Conservation (phyloP, 2,113 vertebrate species). For the Stegostoma tigrinum region DNA sequence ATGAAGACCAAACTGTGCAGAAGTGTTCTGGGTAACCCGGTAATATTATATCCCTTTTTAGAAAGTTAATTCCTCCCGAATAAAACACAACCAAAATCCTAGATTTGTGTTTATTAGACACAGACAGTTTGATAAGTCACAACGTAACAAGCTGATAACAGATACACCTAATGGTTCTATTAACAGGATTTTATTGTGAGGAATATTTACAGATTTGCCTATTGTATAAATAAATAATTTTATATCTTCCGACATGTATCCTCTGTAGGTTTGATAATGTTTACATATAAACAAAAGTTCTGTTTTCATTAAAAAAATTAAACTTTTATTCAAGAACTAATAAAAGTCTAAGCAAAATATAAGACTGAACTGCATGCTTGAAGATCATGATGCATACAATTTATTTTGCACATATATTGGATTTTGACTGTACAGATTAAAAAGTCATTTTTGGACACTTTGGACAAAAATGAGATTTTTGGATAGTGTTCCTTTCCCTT, state of each 20-base stretch:
- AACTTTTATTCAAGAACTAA: constrained; percentile 17
- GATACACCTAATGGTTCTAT: neutral
- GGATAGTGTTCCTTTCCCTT: neutral
- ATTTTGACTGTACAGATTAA: neutral
- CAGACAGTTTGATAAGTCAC: constrained; percentile 12
- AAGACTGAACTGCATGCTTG: neutral
- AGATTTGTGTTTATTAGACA: constrained; percentile 30
- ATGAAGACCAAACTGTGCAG: neutral
- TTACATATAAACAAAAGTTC: constrained; percentile 3
- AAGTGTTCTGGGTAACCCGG: neutral
- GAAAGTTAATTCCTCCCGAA: neutral
- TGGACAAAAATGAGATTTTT: neutral
- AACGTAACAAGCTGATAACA: constrained; percentile 20
- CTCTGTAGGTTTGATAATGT: neutral
- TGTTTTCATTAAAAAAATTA: neutral
- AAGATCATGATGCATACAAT: neutral
- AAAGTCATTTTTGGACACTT: neutral
- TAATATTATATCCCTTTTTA: neutral
- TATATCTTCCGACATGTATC: neutral
- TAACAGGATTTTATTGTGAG: neutral
- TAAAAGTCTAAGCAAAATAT: neutral
- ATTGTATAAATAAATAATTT: constrained; percentile 27
- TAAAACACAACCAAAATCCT: constrained; percentile 27
- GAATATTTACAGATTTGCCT: constrained; percentile 24
- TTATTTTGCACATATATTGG: neutral